Percentiles rank a stretch among this genome's conserved stretches.
Conservation (phyloP, 2,888 invertebrate genomes). For the Blastobasis adustella region DNA sequence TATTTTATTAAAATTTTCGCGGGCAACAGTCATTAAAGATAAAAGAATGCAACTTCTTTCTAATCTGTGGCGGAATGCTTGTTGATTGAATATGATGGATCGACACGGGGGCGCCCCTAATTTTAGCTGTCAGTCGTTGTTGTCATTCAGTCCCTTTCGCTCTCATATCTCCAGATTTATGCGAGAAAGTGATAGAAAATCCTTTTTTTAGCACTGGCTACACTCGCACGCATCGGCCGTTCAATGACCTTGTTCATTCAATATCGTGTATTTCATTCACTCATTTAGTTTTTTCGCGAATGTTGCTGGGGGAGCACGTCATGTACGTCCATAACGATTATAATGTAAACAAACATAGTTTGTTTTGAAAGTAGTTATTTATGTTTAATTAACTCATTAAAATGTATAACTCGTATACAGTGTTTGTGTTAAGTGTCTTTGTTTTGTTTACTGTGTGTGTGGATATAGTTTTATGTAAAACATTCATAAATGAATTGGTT, state of each 20-base stretch:
- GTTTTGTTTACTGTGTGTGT: slow-evolving; percentile 28
- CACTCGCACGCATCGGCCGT: too few relatives aligned
- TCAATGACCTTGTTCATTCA: not conserved
- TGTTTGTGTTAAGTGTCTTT: slow-evolving; percentile 31
- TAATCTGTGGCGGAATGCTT: too few relatives aligned
- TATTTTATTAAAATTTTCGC: too few relatives aligned
- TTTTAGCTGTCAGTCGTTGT: too few relatives aligned
- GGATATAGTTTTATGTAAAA: slow-evolving; percentile 28
- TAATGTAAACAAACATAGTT: slow-evolving; percentile 54
- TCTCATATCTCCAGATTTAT: not conserved
- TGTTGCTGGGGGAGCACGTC: slow-evolving; percentile 15
- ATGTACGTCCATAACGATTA: slow-evolving; percentile 20
- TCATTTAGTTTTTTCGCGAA: slow-evolving; percentile 31
- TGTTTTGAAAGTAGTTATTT: slow-evolving; percentile 15
- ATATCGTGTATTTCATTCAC: not conserved
- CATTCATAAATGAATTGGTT: slow-evolving; percentile 29
- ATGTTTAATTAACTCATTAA: slow-evolving; percentile 16
- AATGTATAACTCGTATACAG: slow-evolving; percentile 10
- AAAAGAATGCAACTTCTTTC: too few relatives aligned
- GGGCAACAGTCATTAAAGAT: too few relatives aligned
- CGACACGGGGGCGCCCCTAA: too few relatives aligned
- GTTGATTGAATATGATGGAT: too few relatives aligned
- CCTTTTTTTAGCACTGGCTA: too few relatives aligned
- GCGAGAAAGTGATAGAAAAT: not conserved
- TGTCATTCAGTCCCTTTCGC: slow-evolving; percentile 1